Evolutionary conservation across 2,888 invertebrate genomes (phyloP), one percentile per base, ranked within the genome.

Genomic region (Galerucella pusilla): DNA sequence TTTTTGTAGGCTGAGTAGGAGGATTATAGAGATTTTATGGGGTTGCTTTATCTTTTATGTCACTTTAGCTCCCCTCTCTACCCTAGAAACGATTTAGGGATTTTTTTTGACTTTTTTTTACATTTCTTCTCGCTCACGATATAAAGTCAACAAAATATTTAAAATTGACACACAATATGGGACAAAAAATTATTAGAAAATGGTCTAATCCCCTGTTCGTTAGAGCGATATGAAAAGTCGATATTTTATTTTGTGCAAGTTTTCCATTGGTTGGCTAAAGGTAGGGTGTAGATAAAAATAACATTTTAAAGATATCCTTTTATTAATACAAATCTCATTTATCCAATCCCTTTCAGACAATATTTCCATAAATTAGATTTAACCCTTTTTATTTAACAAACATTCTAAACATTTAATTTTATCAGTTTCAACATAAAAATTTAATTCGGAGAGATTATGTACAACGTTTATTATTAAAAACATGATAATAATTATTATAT

Each of bases 311-410:
- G 49, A 65, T 68, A 68, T 71, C 28, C 10, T 52, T 75, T 75
- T 75, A 72, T 75, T 75, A 42, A 72, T 75, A 75, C 75, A 75
- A 75, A 75, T 71, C 45, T 67, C 52, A 57, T 57, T 16, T 20
- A 75, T 68, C 61, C 68, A 45, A 20, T 52, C 20, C 57, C 63
- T 12, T 57, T 57, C 25, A 28, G 35, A 42, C 75, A 75, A 67
- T 72, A 71, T 75, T 49, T 71, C 71, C 20, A 66, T 71, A 64
- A 69, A 74, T 57, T 70, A 73, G 60, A 74, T 57, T 65, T 69
- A 70, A 74, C 65, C 54, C 16, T 42, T 65, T 68, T 57, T 73
- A 16, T 10, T 46, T 68, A 69, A 68, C 65, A 64, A 74, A 74
- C 74, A 66, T 60, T 59, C 71, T 71, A 71, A 57, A 71, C 71